phyloP scores from a whole-genome alignment of 2,797 vertebrate genomes.

The Novumbra hubbsi region DNA sequence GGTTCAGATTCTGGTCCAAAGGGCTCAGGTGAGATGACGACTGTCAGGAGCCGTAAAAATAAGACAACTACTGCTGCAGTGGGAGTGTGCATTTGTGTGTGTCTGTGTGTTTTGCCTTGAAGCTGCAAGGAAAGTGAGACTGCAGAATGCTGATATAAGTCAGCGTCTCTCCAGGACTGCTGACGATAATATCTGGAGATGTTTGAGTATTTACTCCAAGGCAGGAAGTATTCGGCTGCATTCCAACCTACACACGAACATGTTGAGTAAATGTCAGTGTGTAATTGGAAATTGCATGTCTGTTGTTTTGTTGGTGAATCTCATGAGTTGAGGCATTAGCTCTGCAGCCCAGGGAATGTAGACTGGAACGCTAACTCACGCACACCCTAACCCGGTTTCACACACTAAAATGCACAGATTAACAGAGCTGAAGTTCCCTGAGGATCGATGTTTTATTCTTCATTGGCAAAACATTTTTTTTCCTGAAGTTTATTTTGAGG shows the following conservation, averaged over 20 bases:
- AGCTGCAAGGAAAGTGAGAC: background rate
- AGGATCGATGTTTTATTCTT: constrained; percentile 39
- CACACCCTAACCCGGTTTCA: background rate
- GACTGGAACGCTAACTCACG: background rate
- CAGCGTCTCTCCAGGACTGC: background rate
- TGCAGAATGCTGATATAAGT: background rate
- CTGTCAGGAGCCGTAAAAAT: constrained; percentile 23
- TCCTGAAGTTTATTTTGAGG: constrained; percentile 61
- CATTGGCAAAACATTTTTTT: constrained; percentile 57
- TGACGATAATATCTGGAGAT: constrained; percentile 2
- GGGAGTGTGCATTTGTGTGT: background rate
- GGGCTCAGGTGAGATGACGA: constrained; percentile 38
- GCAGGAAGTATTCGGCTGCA: background rate
- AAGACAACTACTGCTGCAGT: background rate
- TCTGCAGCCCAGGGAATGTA: background rate
- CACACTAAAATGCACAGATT: background rate
- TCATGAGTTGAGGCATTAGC: background rate
- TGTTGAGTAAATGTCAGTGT: background rate
- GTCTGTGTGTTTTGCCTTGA: background rate
- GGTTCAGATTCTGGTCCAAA: too few species aligned
- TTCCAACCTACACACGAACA: background rate
- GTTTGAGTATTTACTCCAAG: background rate
- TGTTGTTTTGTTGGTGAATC: background rate
- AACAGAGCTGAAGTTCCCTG: constrained; percentile 26
- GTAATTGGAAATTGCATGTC: background rate